Base-by-base conservation (phyloP, 2,888 invertebrate species). In the Melieria omissa region DNA sequence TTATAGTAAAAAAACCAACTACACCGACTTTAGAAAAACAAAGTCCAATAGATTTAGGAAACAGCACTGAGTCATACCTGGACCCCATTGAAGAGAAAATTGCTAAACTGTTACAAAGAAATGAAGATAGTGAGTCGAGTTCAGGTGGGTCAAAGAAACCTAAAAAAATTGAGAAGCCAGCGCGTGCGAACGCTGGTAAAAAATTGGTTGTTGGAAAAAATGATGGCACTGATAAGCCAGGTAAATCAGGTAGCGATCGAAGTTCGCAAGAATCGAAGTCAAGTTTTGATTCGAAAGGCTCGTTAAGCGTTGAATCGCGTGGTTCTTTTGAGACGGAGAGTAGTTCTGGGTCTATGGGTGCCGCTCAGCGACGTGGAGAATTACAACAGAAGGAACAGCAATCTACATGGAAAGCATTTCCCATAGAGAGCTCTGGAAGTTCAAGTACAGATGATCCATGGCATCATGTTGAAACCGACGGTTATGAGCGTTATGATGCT, bases 361-460 rank as follows among this genome's bases (percentile, higher is more conserved):
- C 91, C 71, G 92, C 92, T 16, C 91, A 90, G 77, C 88, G 92
- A 47, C 89, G 91, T 4, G 92, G 91, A 1, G 91, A 88, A 74
- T 83, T 89, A 45, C 87, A 86, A 4, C 87, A 89, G 63, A 89
- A 91, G 82, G 94, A 94, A 82, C 88, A 93, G 68, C 93, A 92
- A 83, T 92, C 93, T 4, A 94, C 94, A 0, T 94, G 94, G 93
- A 91, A 92, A 80, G 93, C 94, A 4, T 95, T 95, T 83, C 92
- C 94, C 41, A 90, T 95, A 14, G 95, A 95, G 82, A 95, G 94
- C 82, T 94, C 94, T 65, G 94, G 93, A 52, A 95, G 94, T 75
- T 95, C 95, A 4, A 95, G 95, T 83, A 90, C 94, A 61, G 95
- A 95, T 85, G 95, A 95, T 83, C 93, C 92, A 6, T 92, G 93